Conservation (phyloP, 2,113 vertebrate species). For the Zootoca vivipara region DNA sequence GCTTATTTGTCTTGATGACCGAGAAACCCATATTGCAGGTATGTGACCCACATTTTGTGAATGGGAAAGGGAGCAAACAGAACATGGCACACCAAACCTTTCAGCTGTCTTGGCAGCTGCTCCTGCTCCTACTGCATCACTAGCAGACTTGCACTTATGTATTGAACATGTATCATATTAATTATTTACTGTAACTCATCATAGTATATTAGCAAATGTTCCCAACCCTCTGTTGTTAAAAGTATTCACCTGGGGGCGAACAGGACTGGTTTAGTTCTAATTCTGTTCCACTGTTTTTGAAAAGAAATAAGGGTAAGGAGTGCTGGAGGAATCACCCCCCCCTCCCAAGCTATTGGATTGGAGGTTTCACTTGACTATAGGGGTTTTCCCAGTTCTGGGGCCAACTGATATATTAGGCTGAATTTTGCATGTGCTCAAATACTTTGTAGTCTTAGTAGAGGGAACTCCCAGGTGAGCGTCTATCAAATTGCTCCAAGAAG, state of each 20-base stretch:
- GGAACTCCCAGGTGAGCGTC: background rate
- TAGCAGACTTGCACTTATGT: background rate
- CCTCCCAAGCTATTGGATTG: background rate
- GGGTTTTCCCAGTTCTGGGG: background rate
- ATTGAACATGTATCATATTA: conserved; percentile 15
- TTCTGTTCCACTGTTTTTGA: background rate
- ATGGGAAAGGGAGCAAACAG: conserved; percentile 18
- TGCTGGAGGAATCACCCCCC: background rate
- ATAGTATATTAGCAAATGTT: background rate
- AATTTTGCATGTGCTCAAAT: background rate
- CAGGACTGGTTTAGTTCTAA: accelerated
- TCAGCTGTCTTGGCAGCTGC: background rate
- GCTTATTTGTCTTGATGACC: background rate
- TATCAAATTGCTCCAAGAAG: background rate
- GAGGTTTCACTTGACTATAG: background rate
- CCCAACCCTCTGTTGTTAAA: accelerated
- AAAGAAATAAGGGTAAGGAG: background rate
- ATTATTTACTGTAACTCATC: conserved; percentile 23
- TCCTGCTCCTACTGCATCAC: background rate
- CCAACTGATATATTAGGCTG: accelerated
- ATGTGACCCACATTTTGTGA: background rate
- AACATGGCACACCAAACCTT: conserved; percentile 50
- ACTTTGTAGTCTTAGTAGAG: background rate
- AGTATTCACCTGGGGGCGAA: accelerated
- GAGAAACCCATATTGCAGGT: background rate